Evolutionary conservation across 2,113 vertebrate species (phyloP).

Genomic region (Aphyosemion australe): DNA sequence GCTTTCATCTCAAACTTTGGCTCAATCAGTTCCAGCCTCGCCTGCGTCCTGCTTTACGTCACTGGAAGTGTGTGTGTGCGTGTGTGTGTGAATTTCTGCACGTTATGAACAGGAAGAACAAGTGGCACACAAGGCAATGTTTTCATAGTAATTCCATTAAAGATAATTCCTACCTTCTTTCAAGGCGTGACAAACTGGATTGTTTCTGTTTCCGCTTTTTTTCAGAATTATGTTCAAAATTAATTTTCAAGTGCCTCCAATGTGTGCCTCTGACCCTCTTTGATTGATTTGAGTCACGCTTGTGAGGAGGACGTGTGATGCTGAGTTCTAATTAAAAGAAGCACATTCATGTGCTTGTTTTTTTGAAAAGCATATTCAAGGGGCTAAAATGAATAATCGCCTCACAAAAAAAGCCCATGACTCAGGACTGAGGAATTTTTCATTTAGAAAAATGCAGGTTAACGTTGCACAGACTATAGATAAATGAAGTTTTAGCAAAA

Average conservation of each 20-base stretch:
- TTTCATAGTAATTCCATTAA: constrained; percentile 52
- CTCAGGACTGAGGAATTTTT: constrained; percentile 1
- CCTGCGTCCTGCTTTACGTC: constrained; percentile 8
- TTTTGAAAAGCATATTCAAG: constrained; percentile 1
- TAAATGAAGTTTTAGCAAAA: background rate
- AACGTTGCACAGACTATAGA: background rate
- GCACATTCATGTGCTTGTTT: background rate
- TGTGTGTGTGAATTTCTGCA: constrained; percentile 6
- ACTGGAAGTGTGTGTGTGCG: constrained; percentile 10
- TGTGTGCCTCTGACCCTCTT: constrained; percentile 15
- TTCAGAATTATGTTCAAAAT: constrained; percentile 33
- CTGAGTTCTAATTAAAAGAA: constrained; percentile 33
- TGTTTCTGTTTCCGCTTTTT: constrained; percentile 37
- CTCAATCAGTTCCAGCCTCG: constrained; percentile 16
- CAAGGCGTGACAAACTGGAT: constrained; percentile 37
- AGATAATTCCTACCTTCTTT: constrained; percentile 49
- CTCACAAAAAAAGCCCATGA: background rate
- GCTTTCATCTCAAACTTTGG: constrained; percentile 53
- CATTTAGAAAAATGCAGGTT: constrained; percentile 1
- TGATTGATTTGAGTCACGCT: constrained; percentile 8
- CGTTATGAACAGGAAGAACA: background rate
- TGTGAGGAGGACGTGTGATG: background rate
- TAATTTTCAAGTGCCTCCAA: constrained; percentile 22
- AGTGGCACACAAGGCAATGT: constrained; percentile 22
- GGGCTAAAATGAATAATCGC: background rate